phyloP scores from a whole-genome alignment of 2,888 invertebrate species.

The Drosophila ezoana region DNA sequence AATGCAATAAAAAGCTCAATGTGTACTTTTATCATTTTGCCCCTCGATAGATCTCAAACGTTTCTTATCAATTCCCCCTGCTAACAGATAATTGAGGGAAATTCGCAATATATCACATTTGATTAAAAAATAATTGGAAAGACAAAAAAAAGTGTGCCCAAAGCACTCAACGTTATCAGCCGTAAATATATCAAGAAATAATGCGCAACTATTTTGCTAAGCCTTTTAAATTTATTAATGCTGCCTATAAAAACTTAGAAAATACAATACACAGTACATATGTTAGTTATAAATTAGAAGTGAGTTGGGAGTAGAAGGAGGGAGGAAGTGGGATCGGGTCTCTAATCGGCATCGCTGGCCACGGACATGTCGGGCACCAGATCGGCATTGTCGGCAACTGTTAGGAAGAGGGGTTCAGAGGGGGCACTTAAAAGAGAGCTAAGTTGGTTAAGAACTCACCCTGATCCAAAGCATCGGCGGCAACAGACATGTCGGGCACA shows the following conservation, averaged over 20 bases:
- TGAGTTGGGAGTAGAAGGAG: conserved; percentile 5
- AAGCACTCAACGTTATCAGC: conserved; percentile 22
- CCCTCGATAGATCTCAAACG: not conserved
- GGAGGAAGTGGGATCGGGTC: not conserved
- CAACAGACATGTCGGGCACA: conserved; percentile 46
- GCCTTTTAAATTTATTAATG: conserved; percentile 60
- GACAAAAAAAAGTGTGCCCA: conserved; percentile 1
- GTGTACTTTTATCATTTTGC: too few relatives aligned
- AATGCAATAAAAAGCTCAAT: too few relatives aligned
- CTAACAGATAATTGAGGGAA: conserved; percentile 31
- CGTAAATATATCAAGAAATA: conserved; percentile 23
- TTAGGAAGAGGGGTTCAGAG: not conserved
- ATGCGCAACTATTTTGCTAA: conserved; percentile 29
- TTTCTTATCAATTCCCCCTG: conserved; percentile 11
- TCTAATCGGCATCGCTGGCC: conserved; percentile 57
- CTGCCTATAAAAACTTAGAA: conserved; percentile 53
- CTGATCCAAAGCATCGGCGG: conserved; percentile 19
- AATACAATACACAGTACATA: conserved; percentile 61
- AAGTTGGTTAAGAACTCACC: not conserved
- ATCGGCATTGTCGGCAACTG: conserved; percentile 24
- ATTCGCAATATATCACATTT: conserved; percentile 52
- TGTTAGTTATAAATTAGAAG: conserved; percentile 15
- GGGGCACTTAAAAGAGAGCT: not conserved
- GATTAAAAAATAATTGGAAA: conserved; percentile 20
- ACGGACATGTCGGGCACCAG: conserved; percentile 60